phyloP scores from a whole-genome alignment of 37 sponge, comb jelly and placozoan species.

The Hexactinellida sp. region DNA sequence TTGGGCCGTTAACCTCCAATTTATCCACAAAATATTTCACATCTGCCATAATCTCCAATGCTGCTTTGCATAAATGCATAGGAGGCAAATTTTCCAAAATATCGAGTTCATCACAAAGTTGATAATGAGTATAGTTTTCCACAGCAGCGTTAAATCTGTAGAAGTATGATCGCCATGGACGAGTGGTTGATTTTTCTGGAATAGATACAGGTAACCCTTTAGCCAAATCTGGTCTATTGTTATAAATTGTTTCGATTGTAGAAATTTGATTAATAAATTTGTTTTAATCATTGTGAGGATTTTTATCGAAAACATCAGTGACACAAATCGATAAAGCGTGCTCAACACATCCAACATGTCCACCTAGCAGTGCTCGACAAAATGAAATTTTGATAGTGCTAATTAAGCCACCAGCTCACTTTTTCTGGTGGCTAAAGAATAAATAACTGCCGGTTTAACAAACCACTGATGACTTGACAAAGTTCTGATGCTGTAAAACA shows the following conservation, averaged over 20 bases:
- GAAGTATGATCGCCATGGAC: not conserved
- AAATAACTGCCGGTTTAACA: no score
- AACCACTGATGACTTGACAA: no score
- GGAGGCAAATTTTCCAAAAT: not conserved
- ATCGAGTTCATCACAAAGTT: not conserved
- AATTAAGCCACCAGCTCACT: no score
- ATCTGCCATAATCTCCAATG: not conserved
- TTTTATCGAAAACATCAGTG: not conserved
- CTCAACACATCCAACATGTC: not conserved
- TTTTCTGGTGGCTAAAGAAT: no score
- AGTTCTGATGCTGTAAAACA: no score
- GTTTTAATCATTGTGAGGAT: not conserved
- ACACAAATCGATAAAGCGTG: conserved; percentile 3
- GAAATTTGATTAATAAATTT: not conserved
- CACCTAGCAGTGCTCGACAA: no score
- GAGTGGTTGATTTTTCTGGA: not conserved
- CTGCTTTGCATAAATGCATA: not conserved
- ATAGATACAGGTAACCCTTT: not conserved
- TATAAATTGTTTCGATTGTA: not conserved
- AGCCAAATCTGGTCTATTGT: not conserved
- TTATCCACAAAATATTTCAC: not conserved
- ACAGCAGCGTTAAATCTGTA: not conserved
- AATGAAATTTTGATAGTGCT: no score
- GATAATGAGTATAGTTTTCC: not conserved
- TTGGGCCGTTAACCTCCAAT: conserved; percentile 7